phyloP scores from a whole-genome alignment of 2,113 vertebrate genomes.

The Athene noctua region DNA sequence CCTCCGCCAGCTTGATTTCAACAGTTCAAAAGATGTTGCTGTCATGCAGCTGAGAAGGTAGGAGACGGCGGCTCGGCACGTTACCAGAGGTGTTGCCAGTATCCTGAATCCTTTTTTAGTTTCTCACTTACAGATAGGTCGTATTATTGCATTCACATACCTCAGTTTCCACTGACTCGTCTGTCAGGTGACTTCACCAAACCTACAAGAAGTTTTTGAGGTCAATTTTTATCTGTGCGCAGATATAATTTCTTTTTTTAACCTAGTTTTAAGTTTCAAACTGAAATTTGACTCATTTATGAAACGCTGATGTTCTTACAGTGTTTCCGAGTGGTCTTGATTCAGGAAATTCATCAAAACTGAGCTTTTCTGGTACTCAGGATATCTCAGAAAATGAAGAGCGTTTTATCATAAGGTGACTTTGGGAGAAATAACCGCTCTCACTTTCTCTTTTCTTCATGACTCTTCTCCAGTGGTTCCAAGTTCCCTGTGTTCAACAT shows the following conservation, averaged over 20 bases:
- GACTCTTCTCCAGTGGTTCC: constrained; percentile 79
- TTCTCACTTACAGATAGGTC: neutral
- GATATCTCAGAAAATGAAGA: neutral
- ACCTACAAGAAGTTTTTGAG: neutral
- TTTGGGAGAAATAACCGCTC: neutral
- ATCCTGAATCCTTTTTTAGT: neutral
- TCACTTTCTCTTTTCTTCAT: neutral
- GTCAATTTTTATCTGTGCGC: neutral
- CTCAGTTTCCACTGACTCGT: neutral
- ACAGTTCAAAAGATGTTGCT: constrained; percentile 93
- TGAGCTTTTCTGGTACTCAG: neutral
- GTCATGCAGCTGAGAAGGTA: constrained; percentile 97
- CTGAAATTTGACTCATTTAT: neutral
- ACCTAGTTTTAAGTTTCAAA: neutral
- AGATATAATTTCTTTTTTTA: neutral
- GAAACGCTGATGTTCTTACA: neutral
- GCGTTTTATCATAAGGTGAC: rapidly evolving
- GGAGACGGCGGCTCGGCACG: rapidly evolving
- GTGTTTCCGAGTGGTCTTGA: neutral
- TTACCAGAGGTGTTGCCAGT: neutral
- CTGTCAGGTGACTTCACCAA: neutral
- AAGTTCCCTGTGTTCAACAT: constrained; percentile 98
- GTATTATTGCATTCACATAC: rapidly evolving
- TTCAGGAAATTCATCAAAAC: neutral
- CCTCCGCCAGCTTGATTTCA: constrained; percentile 93